Conservation (phyloP, 2,888 invertebrate species). For the Nemurella pictetii region DNA sequence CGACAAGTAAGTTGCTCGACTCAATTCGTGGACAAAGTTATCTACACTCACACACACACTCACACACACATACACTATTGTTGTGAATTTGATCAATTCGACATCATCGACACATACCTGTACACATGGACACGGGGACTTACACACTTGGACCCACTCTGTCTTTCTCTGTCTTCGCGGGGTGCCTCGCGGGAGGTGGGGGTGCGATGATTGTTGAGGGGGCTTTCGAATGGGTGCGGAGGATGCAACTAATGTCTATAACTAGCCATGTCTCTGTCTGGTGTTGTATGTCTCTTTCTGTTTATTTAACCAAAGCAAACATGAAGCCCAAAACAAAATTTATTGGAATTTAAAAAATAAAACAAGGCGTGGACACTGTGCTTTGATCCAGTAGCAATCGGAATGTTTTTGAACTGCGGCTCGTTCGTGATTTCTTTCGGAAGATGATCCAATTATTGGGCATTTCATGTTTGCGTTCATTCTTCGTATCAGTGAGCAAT, state of each 20-base stretch:
- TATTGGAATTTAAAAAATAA: neutral
- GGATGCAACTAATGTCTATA: neutral
- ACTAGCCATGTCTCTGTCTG: conserved; percentile 1
- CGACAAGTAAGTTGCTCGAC: conserved; percentile 73
- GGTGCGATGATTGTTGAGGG: neutral
- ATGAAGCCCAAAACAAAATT: neutral
- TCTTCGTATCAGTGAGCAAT: conserved; percentile 1
- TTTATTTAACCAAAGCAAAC: neutral
- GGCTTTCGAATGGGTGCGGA: neutral
- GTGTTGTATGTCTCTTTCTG: neutral
- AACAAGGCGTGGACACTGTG: neutral
- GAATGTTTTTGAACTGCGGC: neutral
- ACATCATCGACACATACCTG: neutral
- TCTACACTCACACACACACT: conserved; percentile 2
- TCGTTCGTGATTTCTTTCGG: neutral
- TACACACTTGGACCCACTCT: neutral
- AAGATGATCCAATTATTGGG: neutral
- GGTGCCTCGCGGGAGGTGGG: neutral
- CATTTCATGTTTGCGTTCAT: conserved; percentile 17
- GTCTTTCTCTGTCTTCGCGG: conserved; percentile 8
- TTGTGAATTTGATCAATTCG: neutral
- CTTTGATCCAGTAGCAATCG: neutral
- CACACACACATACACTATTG: conserved; percentile 20
- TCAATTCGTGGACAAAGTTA: neutral
- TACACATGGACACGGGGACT: neutral